These are phyloP conservation scores for Parnassius glacialis DNA, from an alignment of 2,888 invertebrate species.

Conservation along the genomic window DNA sequence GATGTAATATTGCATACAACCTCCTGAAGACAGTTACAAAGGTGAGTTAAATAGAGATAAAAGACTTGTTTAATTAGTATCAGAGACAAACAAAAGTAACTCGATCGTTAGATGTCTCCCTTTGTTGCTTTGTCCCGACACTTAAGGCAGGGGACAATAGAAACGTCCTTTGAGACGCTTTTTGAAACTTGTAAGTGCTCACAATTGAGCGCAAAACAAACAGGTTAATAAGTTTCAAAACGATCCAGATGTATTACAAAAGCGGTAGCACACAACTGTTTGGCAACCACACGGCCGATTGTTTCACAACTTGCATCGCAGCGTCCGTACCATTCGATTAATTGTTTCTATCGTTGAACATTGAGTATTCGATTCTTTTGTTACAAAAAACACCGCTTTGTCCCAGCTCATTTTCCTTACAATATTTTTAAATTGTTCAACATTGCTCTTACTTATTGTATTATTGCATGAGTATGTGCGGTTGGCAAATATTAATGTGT, in stretches of 20 bases:
- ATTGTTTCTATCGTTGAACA: conserved; percentile 72
- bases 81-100: conserved; percentile 71
- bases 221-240: conserved; percentile 80
- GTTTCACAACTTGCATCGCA: conserved; percentile 71
- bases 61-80: conserved; percentile 72
- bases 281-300: conserved; percentile 69
- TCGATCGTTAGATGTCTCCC: conserved; percentile 64
- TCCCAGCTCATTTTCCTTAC: conserved; percentile 32
- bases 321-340: conserved; percentile 78
- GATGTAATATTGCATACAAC: conserved; percentile 54
- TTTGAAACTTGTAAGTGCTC: conserved; percentile 55
- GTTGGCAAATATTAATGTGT: conserved; percentile 36
- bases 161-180: conserved; percentile 64
- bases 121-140: conserved; percentile 64
- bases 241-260: conserved; percentile 80
- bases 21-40: conserved; percentile 53
- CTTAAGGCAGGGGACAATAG: conserved; percentile 60
- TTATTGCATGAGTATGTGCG: conserved; percentile 35
- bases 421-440: conserved; percentile 28
- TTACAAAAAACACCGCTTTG: conserved; percentile 51
- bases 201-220: conserved; percentile 68
- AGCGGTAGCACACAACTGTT: conserved; percentile 75
- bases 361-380: conserved; percentile 64
- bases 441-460: conserved; percentile 26
- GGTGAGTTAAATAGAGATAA: conserved; percentile 48